Conservation (phyloP, 2,797 vertebrate genomes). For the Leptoclinus maculatus region DNA sequence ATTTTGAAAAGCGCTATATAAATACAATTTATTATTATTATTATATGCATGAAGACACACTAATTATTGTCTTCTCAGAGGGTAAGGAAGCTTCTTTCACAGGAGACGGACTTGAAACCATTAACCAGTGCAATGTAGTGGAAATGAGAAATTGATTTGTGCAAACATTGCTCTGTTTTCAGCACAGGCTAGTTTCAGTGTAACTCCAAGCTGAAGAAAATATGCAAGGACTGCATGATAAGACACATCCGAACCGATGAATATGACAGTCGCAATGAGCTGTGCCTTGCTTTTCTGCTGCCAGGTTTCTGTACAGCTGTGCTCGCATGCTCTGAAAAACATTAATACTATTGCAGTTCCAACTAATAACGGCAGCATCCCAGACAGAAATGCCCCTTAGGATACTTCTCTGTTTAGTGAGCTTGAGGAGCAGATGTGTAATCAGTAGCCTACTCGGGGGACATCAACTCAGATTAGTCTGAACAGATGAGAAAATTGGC, state of each 20-base stretch:
- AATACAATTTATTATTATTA: no score
- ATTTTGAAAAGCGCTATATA: no score
- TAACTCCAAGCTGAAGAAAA: slow-evolving; percentile 5
- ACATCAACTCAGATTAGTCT: slow-evolving; percentile 49
- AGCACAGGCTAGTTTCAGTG: not conserved
- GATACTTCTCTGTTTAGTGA: slow-evolving; percentile 25
- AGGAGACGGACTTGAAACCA: slow-evolving; percentile 9
- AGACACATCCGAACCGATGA: not conserved
- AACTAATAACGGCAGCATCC: not conserved
- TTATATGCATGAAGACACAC: slow-evolving; percentile 20
- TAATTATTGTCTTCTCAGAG: slow-evolving; percentile 16
- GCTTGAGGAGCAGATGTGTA: slow-evolving; percentile 54
- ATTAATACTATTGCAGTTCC: slow-evolving; percentile 3
- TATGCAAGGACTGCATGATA: not conserved
- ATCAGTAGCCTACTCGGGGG: slow-evolving; percentile 35
- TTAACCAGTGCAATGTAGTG: not conserved
- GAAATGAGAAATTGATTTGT: not conserved
- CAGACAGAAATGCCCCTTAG: slow-evolving; percentile 14
- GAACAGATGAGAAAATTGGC: slow-evolving; percentile 54
- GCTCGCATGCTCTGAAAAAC: slow-evolving; percentile 12
- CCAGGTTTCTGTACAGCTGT: slow-evolving; percentile 6
- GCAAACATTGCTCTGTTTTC: not conserved
- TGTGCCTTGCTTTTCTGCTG: slow-evolving; percentile 16
- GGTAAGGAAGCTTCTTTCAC: slow-evolving; percentile 5
- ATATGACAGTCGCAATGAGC: slow-evolving; percentile 10